A percentile compares a stretch with the other conserved stretches of the same genome.
phyloP scores from a whole-genome alignment of 2,888 invertebrate genomes.

The Amblyjoppa proteus region DNA sequence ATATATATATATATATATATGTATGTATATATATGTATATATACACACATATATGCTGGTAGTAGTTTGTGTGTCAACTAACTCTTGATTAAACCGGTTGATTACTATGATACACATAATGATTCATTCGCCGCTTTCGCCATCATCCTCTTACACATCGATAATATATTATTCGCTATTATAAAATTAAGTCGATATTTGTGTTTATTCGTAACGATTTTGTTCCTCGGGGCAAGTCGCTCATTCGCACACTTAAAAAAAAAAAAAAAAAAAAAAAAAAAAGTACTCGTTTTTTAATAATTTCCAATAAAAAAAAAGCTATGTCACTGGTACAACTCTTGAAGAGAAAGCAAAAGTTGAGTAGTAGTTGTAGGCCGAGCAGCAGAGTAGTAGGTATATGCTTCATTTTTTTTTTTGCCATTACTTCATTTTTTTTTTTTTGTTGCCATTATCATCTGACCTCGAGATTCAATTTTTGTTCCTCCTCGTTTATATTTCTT shows the following conservation, averaged over 20 bases:
- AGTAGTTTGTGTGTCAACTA: conserved; percentile 56
- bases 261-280: background rate
- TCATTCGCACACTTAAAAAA: background rate
- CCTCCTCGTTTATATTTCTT: background rate
- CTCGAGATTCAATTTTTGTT: conserved; percentile 22
- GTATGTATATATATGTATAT: no score
- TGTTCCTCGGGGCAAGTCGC: conserved; percentile 12
- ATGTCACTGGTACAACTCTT: background rate
- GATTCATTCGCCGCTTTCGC: conserved; percentile 17
- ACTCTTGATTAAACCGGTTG: conserved; percentile 42
- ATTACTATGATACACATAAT: conserved; percentile 44
- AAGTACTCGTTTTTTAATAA: background rate
- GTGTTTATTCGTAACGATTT: conserved; percentile 23
- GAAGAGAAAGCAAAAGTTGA: conserved; percentile 8
- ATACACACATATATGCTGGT: conserved; percentile 45
- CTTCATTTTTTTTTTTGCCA: background rate
- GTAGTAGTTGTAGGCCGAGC: conserved; percentile 30
- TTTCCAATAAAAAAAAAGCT: background rate
- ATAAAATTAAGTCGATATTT: conserved; percentile 30
- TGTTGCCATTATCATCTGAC: conserved; percentile 7
- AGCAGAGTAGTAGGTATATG: background rate
- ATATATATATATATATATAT: no score
- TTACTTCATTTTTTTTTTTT: background rate
- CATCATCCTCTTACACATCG: conserved; percentile 7
- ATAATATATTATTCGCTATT: conserved; percentile 29